These are phyloP conservation scores for Australoheros facetus DNA, from an alignment of 2,797 vertebrate species.

Conservation along the genomic window DNA sequence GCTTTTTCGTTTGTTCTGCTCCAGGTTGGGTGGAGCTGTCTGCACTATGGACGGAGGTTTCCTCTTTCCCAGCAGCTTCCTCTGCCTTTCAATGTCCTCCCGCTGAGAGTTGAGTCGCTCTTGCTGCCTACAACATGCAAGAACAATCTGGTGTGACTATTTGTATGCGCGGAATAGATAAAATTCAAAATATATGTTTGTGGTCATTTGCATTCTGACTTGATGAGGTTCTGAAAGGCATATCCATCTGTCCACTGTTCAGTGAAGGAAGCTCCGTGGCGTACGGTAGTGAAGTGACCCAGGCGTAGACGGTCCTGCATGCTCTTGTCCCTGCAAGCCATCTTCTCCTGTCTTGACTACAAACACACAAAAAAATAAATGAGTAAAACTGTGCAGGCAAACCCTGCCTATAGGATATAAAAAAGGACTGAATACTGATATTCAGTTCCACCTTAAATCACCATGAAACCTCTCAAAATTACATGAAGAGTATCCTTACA, in stretches of 20 bases:
- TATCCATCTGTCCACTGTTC: slow-evolving; percentile 99
- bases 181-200: not conserved
- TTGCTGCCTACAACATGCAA: slow-evolving; percentile 85
- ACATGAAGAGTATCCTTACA: not conserved
- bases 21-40: slow-evolving; percentile 87
- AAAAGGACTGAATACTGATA: not conserved
- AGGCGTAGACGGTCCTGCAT: slow-evolving; percentile 96
- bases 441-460: not conserved
- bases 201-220: slow-evolving; percentile 80
- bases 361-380: not conserved
- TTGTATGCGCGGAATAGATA: not conserved
- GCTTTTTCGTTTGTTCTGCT: slow-evolving; percentile 96
- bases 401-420: not conserved
- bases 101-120: slow-evolving; percentile 96
- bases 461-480: not conserved
- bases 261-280: slow-evolving; percentile 95
- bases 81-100: slow-evolving; percentile 97
- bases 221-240: slow-evolving; percentile 98
- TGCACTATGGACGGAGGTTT: slow-evolving; percentile 94
- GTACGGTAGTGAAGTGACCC: slow-evolving; percentile 96
- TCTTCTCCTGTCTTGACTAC: slow-evolving; percentile 98
- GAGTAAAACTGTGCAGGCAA: not conserved
- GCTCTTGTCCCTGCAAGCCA: slow-evolving; percentile 96
- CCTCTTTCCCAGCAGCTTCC: slow-evolving; percentile 94
- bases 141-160: not conserved